Evolutionary conservation across 2,113 vertebrate genomes (phyloP), one percentile per base, ranked within the genome.

Genomic region (Odontophorus gujanensis): DNA sequence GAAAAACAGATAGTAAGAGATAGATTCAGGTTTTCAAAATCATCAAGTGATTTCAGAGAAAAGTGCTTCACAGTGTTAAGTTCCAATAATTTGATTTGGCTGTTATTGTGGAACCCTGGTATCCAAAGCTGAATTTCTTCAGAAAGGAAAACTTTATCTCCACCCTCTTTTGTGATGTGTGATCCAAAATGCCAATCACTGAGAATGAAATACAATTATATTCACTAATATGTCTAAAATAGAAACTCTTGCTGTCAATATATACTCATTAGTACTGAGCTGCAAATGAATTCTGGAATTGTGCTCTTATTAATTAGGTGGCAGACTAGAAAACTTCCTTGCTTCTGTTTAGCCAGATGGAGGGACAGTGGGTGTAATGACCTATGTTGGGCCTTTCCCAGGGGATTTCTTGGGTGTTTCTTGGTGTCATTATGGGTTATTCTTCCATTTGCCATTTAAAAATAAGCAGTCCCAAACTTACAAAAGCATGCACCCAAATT

Each of bases 171-270:
- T 91, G 95, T 81, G 81, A 93, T 94, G 88, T 95, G 87, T 95
- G 96, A 96, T 90, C 73, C 95, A 92, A 96, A 97, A 96, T 97
- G 96, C 94, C 97, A 97, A 96, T 96, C 96, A 98, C 59, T 94
- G 77, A 88, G 94, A 89, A 90, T 92, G 85, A 85, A 97, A 96
- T 97, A 96, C 97, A 97, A 95, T 96, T 92, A 96, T 65, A 81
- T 95, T 97, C 96, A 96, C 97, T 97, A 97, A 96, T 96, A 97
- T 91, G 89, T 96, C 92, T 97, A 96, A 97, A 97, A 97, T 96
- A 94, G 96, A 95, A 96, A 94, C 89, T 94, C 95, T 93, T 96
- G 87, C 96, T 97, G 95, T 96, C 96, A 96, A 95, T 97, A 95
- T 92, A 92, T 79, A 88, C 92, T 97, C 96, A 97, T 95, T 97